Evolutionary conservation across 92 coral and sea anemone genomes (phyloP).

Genomic region (Epizoanthus scotinus): DNA sequence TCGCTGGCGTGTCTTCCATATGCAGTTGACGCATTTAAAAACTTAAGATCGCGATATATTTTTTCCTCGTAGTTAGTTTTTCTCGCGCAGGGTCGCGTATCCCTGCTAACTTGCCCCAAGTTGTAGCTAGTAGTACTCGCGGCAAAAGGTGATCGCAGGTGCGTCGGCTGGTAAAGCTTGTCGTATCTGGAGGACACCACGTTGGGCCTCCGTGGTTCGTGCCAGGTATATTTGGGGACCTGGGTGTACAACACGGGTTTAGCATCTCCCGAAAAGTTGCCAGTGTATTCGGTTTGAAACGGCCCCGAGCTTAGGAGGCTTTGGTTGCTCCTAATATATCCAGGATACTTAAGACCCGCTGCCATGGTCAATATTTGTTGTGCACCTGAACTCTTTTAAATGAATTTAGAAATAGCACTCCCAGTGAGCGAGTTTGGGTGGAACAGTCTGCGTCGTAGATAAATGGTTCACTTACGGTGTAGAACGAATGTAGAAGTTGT

Average conservation of each 20-base stretch:
- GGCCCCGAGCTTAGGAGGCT: constrained; percentile 15
- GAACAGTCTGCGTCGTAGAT: not conserved
- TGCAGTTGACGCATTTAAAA: not conserved
- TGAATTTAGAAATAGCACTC: not conserved
- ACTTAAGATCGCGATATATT: constrained; percentile 14
- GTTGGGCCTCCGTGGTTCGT: constrained; percentile 58
- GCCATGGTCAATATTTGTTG: not conserved
- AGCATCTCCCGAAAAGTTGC: constrained; percentile 55
- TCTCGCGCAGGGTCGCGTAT: not conserved
- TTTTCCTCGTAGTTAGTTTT: not conserved
- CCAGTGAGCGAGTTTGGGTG: not conserved
- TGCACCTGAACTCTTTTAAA: not conserved
- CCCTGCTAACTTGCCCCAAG: not conserved
- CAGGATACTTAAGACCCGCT: constrained; percentile 8
- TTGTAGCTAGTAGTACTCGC: constrained; percentile 66
- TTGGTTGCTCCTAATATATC: constrained; percentile 13
- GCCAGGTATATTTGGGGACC: constrained; percentile 66
- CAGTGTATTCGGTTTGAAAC: constrained; percentile 66
- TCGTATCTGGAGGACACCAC: constrained; percentile 30
- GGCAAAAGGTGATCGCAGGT: constrained; percentile 70
- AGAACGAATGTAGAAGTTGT: no score
- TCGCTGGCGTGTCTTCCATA: not conserved
- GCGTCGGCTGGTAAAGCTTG: constrained; percentile 44
- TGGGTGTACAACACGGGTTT: constrained; percentile 58
- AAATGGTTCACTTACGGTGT: no score